Evolutionary conservation across 2,888 invertebrate species (phyloP), one percentile per base, ranked within the genome.

Genomic region (Tanytarsus gracilentus): DNA sequence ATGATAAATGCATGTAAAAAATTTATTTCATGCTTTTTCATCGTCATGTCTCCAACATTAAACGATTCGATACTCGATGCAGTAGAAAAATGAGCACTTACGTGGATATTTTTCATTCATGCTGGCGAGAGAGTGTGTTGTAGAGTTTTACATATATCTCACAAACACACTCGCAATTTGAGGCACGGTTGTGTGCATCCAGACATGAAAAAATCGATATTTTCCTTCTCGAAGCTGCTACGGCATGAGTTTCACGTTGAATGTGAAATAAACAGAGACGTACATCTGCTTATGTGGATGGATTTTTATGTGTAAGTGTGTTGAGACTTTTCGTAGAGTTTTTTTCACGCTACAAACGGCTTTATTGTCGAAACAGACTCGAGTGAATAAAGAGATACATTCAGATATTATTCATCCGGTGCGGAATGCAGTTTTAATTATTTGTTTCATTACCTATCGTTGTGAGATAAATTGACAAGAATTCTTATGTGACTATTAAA

Each of bases 171-270:
- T 18, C 16, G 16, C 8, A 26, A 9, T 33, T 18, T 18, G 3
- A 1, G 6, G 8, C 23, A 11, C 23, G 18, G 9, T 8, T 44
- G 21, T 44, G 44, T 18, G 6, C 21, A 56, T 25, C 39, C 40
- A 56, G 55, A 29, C 55, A 56, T 40, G 40, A 49, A 26, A 49
- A 49, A 39, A 56, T 56, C 55, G 55, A 56, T 56, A 25, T 30
- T 14, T n/a, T n/a, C n/a, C n/a, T n/a, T n/a, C 33, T 16, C 6
- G 18, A 25, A 55, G 25, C 36, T 39, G 55, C 26, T 55, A 55
- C 55, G 14, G 55, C 55, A 55, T 55, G 55, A 55, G 55, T 36
- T 23, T 55, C 55, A 55, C 55, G 55, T 55, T 55, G 55, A 23
- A 36, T 30, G 11, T 7, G 27, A 39, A 53, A 48, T 48, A 18